phyloP scores from a whole-genome alignment of 2,888 invertebrate genomes.

The Clepsis dumicolana region DNA sequence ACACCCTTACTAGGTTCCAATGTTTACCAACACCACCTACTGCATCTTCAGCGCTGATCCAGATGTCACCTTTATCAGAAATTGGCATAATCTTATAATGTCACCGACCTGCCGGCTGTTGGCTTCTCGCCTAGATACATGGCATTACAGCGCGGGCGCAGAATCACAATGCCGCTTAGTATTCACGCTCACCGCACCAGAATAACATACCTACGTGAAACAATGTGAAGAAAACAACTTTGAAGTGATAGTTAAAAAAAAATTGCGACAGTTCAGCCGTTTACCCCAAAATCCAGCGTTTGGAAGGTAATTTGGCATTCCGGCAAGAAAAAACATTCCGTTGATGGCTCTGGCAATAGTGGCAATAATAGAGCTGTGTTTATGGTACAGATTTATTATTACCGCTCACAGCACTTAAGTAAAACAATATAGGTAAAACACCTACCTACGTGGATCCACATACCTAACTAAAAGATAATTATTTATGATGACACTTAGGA shows the following conservation, averaged over 20 bases:
- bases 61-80: conserved; percentile 37
- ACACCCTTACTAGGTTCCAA: too few species aligned
- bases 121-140: conserved; percentile 73
- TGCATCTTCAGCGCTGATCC: not conserved
- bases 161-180: conserved; percentile 61
- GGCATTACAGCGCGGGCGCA: conserved; percentile 54
- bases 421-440: too few species aligned
- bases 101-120: conserved; percentile 64
- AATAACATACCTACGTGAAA: conserved; percentile 41
- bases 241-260: not conserved
- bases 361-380: too few species aligned
- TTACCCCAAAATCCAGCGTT: not conserved
- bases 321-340: too few species aligned
- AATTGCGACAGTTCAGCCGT: not conserved
- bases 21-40: too few species aligned
- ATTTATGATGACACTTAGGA: too few species aligned
- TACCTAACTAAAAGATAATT: too few species aligned
- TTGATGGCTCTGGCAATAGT: too few species aligned
- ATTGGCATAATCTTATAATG: conserved; percentile 50
- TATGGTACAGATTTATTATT: too few species aligned
- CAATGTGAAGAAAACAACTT: not conserved
- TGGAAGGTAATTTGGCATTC: not conserved
- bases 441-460: too few species aligned
- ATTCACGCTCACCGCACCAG: conserved; percentile 54
- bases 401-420: too few species aligned